Percentiles rank a stretch among this genome's conserved stretches.
Conservation (phyloP, 2,797 vertebrate species). For the Eurystomus glaucurus region DNA sequence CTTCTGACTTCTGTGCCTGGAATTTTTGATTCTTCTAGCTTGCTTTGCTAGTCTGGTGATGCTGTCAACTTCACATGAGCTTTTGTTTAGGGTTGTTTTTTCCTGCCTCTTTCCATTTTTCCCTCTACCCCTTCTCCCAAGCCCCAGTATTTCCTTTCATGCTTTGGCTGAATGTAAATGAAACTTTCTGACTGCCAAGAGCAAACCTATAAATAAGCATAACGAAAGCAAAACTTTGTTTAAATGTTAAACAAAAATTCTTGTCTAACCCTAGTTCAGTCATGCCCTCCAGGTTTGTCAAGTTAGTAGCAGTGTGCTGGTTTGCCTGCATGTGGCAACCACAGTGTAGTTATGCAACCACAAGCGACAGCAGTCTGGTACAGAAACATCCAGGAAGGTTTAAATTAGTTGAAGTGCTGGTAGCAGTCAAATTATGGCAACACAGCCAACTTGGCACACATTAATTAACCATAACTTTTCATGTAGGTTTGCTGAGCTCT, state of each 20-base stretch:
- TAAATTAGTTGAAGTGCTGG: background rate
- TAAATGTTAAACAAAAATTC: conserved; percentile 5
- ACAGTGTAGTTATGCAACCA: too few species aligned
- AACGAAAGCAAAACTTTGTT: conserved; percentile 5
- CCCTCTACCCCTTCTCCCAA: background rate
- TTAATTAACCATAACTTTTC: background rate
- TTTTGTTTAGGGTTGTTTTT: conserved; percentile 59
- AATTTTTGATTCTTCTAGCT: conserved; percentile 56
- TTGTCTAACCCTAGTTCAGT: background rate
- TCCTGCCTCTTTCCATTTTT: background rate
- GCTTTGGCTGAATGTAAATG: conserved; percentile 70
- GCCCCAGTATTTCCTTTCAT: conserved; percentile 53
- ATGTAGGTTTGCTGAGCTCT: background rate
- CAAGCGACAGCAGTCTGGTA: background rate
- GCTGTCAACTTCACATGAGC: conserved; percentile 21
- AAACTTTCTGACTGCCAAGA: conserved; percentile 59
- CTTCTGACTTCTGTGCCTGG: conserved; percentile 45
- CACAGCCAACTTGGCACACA: rapidly evolving
- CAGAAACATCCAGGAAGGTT: background rate
- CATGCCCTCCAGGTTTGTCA: background rate
- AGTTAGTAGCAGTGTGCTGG: background rate
- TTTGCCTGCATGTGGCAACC: background rate
- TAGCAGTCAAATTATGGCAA: background rate
- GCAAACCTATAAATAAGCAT: conserved; percentile 62
- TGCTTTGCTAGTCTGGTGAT: conserved; percentile 59